These are phyloP conservation scores for Cryptotermes secundus DNA, from an alignment of 1,140 invertebrate genomes.

Conservation along the genomic window DNA sequence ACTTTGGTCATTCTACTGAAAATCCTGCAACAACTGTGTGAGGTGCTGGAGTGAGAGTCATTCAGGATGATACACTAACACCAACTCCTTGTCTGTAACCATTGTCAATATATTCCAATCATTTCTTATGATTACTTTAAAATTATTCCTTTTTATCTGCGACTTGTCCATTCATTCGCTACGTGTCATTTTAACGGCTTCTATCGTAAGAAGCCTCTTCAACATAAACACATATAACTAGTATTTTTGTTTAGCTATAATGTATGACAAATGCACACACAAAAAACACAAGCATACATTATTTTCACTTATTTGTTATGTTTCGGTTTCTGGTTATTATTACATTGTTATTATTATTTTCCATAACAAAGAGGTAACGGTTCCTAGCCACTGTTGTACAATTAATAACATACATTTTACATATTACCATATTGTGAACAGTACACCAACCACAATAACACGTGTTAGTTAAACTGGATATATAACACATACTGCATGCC, in stretches of 20 bases:
- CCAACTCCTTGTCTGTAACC: background rate
- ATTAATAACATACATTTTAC: conserved; percentile 38
- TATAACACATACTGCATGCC: conserved; percentile 37
- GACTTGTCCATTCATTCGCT: background rate
- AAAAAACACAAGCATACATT: conserved; percentile 33
- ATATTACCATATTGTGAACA: conserved; percentile 37
- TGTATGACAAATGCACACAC: conserved; percentile 28
- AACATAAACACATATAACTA: conserved; percentile 10
- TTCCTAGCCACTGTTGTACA: conserved; percentile 35
- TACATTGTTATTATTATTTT: conserved; percentile 35
- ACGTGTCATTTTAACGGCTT: background rate
- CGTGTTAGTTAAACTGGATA: conserved; percentile 34
- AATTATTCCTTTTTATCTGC: background rate
- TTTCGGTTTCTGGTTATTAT: conserved; percentile 27
- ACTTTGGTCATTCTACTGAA: background rate
- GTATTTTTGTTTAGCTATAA: background rate
- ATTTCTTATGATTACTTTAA: conserved; percentile 6
- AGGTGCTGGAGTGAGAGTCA: background rate
- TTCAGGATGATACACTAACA: background rate
- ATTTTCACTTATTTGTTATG: conserved; percentile 31
- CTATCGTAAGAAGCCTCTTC: background rate
- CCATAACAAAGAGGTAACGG: conserved; percentile 38
- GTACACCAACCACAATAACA: conserved; percentile 36
- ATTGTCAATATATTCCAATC: background rate
- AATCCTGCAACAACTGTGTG: too few species aligned